phyloP scores from a whole-genome alignment of 1,140 invertebrate genomes.

The Brachionus rotundiformis region DNA sequence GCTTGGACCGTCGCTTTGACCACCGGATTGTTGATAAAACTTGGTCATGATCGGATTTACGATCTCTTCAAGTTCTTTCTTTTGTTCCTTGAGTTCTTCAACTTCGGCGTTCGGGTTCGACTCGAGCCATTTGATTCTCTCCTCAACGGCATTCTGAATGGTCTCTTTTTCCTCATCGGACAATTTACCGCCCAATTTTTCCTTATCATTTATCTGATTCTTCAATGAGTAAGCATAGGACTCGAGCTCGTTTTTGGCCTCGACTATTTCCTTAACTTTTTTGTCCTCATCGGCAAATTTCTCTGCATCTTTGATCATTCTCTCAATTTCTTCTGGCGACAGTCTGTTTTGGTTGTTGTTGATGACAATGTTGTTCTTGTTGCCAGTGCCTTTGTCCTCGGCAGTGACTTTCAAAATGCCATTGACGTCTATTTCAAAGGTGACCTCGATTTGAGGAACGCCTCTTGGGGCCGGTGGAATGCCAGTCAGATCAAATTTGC shows the following conservation, averaged over 20 bases:
- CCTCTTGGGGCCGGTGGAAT: conserved; percentile 95
- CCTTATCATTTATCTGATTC: conserved; percentile 87
- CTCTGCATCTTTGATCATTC: conserved; percentile 97
- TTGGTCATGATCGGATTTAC: conserved; percentile 97
- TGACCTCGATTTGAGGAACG: conserved; percentile 98
- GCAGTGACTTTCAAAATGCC: conserved; percentile 86
- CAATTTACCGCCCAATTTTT: conserved; percentile 91
- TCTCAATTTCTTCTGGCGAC: conserved; percentile 94
- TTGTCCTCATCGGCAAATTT: conserved; percentile 98
- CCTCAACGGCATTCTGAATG: conserved; percentile 89
- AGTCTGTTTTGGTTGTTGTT: conserved; percentile 96
- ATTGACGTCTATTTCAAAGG: conserved; percentile 98
- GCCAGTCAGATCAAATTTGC: conserved; percentile 96
- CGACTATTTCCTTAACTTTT: conserved; percentile 92
- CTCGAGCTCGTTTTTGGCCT: conserved; percentile 83
- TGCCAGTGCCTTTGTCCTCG: conserved; percentile 97
- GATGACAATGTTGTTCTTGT: conserved; percentile 96
- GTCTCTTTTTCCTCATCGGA: conserved; percentile 88
- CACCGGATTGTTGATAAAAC: conserved; percentile 76
- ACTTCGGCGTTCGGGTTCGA: conserved; percentile 88
- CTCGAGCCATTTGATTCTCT: conserved; percentile 97
- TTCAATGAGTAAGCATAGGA: conserved; percentile 97
- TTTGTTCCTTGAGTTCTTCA: conserved; percentile 91
- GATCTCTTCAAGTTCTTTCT: conserved; percentile 91
- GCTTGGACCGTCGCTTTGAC: conserved; percentile 60